phyloP scores from a whole-genome alignment of 2,888 invertebrate genomes.

The Branchipolynoe longqiensis region DNA sequence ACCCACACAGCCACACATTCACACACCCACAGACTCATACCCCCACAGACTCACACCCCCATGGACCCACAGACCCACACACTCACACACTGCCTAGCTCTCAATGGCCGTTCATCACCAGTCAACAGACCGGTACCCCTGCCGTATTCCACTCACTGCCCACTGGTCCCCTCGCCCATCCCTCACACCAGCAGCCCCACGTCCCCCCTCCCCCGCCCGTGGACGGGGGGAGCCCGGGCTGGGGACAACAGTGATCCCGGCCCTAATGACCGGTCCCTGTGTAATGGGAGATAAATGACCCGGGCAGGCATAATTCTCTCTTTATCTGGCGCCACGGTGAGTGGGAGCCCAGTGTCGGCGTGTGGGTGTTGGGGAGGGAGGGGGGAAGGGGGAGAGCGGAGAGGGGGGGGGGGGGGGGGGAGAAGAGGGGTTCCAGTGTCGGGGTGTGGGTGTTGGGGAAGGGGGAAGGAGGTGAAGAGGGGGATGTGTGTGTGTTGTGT shows the following conservation, averaged over 20 bases:
- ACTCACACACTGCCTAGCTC: too few species aligned
- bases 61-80: too few species aligned
- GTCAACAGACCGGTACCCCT: too few species aligned
- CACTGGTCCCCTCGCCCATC: background rate
- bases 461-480: background rate
- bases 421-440: background rate
- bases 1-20: too few species aligned
- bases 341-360: background rate
- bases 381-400: background rate
- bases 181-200: background rate
- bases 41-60: too few species aligned
- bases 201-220: background rate
- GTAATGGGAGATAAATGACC: conserved; percentile 47
- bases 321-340: background rate
- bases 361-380: background rate
- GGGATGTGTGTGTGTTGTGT: background rate
- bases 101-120: too few species aligned
- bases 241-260: background rate
- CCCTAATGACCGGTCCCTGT: background rate
- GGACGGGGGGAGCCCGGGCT: background rate
- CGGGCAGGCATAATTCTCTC: conserved; percentile 18
- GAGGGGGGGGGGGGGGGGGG: background rate
- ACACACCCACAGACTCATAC: too few species aligned
- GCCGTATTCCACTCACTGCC: too few species aligned
- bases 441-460: background rate